These are phyloP conservation scores for Sinodicranocentrus sp. DNA, from an alignment of 2,888 invertebrate species.

Conservation along the genomic window DNA sequence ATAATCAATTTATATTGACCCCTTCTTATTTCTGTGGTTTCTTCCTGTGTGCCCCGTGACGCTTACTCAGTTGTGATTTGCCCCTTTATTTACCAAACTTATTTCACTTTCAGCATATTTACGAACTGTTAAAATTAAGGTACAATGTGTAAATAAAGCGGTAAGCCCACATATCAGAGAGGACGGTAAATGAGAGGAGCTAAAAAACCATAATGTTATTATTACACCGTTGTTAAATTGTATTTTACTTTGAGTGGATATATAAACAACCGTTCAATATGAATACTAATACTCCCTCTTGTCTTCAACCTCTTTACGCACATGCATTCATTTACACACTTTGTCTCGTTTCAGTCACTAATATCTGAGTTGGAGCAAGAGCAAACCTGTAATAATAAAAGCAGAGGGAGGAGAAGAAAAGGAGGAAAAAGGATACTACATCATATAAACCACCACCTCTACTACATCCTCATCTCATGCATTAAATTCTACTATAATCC, in stretches of 20 bases:
- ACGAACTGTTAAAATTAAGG: conserved; percentile 59
- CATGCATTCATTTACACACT: too few relatives aligned
- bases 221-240: conserved; percentile 33
- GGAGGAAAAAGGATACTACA: not conserved
- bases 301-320: not conserved
- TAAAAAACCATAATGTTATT: conserved; percentile 30
- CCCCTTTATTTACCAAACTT: conserved; percentile 8
- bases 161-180: conserved; percentile 47
- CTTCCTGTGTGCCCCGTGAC: not conserved
- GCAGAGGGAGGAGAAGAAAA: not conserved
- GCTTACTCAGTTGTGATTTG: not conserved
- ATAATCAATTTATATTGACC: conserved; percentile 63
- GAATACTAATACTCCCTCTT: not conserved
- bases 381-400: conserved; percentile 13
- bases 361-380: too few relatives aligned
- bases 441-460: not conserved
- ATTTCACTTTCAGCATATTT: conserved; percentile 33
- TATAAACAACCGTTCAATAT: conserved; percentile 5
- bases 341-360: too few relatives aligned
- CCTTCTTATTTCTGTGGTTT: conserved; percentile 52
- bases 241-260: conserved; percentile 25
- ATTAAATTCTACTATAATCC: not conserved
- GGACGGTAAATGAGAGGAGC: conserved; percentile 4
- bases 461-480: not conserved
- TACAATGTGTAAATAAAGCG: conserved; percentile 56